These are phyloP conservation scores for Mylabris sibirica DNA, from an alignment of 2,888 invertebrate species.

Conservation along the genomic window DNA sequence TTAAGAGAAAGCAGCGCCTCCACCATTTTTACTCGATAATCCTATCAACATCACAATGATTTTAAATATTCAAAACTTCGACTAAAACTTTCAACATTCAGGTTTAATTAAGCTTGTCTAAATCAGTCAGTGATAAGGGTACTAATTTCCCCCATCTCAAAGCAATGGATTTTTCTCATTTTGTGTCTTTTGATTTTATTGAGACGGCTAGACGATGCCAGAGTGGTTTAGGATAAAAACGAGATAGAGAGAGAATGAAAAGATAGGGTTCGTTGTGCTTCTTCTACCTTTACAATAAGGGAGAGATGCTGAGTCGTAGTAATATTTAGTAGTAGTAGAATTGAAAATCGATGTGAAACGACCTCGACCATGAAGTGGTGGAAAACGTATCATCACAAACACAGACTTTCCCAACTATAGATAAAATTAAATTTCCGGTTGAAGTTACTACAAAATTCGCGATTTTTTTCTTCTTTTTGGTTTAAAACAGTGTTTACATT, in stretches of 20 bases:
- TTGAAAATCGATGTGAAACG: slow-evolving; percentile 34
- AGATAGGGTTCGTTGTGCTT: slow-evolving; percentile 34
- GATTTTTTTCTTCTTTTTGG: slow-evolving; percentile 16
- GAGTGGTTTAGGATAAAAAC: neutral
- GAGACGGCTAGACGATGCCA: neutral
- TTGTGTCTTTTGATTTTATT: neutral
- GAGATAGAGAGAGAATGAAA: neutral
- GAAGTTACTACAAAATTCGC: slow-evolving; percentile 18
- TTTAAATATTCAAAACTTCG: neutral
- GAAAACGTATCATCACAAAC: neutral
- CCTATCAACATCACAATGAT: neutral
- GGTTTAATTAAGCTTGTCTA: neutral
- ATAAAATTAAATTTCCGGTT: slow-evolving; percentile 16
- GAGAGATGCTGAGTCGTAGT: slow-evolving; percentile 21
- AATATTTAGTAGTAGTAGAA: too few relatives aligned
- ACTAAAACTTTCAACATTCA: neutral
- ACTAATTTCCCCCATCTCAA: neutral
- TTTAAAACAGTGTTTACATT: too few relatives aligned
- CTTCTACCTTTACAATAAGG: neutral
- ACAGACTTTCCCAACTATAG: slow-evolving; percentile 26
- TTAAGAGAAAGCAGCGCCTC: neutral
- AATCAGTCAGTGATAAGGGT: neutral
- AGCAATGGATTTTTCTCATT: neutral
- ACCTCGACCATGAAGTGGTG: slow-evolving; percentile 39
- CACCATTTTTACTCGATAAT: neutral